Evolutionary conservation across 2,113 vertebrate genomes (phyloP).

Genomic region (Eulacestoma nigropectus): DNA sequence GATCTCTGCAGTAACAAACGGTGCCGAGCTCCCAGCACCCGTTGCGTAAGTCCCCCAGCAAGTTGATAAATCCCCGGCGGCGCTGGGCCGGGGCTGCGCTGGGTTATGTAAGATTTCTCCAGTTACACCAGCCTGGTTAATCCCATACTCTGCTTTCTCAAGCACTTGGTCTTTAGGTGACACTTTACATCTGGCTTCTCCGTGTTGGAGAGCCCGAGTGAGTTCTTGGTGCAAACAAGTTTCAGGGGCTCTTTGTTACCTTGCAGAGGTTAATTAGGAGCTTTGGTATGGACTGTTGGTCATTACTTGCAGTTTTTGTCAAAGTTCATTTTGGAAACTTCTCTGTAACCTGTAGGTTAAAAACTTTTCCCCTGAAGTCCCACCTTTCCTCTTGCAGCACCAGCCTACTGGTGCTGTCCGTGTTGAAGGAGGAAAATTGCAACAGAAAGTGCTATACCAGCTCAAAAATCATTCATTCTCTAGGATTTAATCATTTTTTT

Average conservation of each 20-base stretch:
- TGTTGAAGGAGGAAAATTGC: neutral
- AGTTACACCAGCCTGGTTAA: neutral
- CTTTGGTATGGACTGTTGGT: neutral
- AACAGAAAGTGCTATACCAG: neutral
- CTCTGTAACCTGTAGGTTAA: neutral
- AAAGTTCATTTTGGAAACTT: neutral
- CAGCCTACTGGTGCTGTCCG: neutral
- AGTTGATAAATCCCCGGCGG: neutral
- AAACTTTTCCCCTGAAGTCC: neutral
- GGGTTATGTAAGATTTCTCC: neutral
- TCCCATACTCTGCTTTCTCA: neutral
- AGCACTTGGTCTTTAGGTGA: neutral
- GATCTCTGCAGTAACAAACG: neutral
- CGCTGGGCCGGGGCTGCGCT: neutral
- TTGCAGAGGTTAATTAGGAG: neutral
- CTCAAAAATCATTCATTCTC: neutral
- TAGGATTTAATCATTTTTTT: neutral
- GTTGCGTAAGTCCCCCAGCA: neutral
- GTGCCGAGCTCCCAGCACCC: neutral
- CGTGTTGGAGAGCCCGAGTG: rapidly evolving
- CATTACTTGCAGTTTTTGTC: neutral
- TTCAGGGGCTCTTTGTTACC: neutral
- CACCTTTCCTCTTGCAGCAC: neutral
- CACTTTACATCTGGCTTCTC: neutral
- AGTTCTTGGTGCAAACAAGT: neutral